Evolutionary conservation across 2,888 invertebrate genomes (phyloP), one percentile per base, ranked within the genome.

Genomic region (Ectropis crepuscularia): DNA sequence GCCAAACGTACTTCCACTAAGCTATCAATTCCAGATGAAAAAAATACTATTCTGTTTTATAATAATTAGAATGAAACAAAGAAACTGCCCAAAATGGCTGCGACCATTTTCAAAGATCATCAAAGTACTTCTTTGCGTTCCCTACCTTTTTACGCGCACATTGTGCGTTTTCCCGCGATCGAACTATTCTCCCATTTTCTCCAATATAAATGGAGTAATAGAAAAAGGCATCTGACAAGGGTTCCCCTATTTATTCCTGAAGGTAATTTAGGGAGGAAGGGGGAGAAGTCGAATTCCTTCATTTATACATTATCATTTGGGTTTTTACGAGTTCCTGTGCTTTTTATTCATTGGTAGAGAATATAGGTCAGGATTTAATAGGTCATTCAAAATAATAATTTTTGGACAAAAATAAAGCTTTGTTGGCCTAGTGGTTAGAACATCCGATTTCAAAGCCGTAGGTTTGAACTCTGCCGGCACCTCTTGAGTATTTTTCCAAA

Each of bases 211-310:
- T 71, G 68, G 70, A 64, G 69, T 73, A 77, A 79, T 75, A 74
- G 72, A 76, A 76, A 73, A 75, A 73, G 74, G 71, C 69, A 63
- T 65, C 51, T 76, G 80, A 81, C 77, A 69, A 68, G 78, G 81
- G 80, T 79, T 61, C 68, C 53, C 53, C 72, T 76, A 77, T 78
- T 75, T 73, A 78, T 81, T 77, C 74, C 77, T 55, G 61, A 61
- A 68, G 70, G 77, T 74, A 76, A 78, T 79, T 79, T 75, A 69
- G 65, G 65, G 55, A 57, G 65, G 53, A 49, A 60, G 48, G 59
- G 48, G 58, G 50, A 11, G 39, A 55, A 63, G 58, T 61, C 68
- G 57, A 55, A 68, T 55, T 69, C 55, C 63, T 67, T 67, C 66
- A 67, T 72, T 69, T 67, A 70, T 69, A 58, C 70, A 63, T 61